Conservation (phyloP, 2,888 invertebrate genomes). For the Nomada ferruginata region DNA sequence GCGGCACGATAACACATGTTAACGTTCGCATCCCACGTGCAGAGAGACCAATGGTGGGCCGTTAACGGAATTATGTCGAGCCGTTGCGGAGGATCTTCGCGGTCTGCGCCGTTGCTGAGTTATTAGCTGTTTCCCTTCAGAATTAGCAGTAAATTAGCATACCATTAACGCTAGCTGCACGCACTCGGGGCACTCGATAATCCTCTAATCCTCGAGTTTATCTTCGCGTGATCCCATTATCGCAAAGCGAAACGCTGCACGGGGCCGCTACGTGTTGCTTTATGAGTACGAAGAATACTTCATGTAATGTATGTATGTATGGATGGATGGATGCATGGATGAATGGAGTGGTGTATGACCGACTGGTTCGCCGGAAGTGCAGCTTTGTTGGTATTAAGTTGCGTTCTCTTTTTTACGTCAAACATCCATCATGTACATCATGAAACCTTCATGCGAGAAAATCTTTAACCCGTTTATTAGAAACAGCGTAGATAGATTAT, state of each 20-base stretch:
- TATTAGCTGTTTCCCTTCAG: constrained; percentile 76
- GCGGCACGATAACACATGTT: constrained; percentile 48
- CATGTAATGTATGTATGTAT: neutral
- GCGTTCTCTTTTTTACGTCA: neutral
- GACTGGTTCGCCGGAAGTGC: neutral
- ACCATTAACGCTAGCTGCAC: constrained; percentile 70
- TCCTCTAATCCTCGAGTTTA: constrained; percentile 70
- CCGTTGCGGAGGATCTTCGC: constrained; percentile 50
- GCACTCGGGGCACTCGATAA: constrained; percentile 72
- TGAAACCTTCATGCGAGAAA: neutral
- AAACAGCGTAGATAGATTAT: no score
- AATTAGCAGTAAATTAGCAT: constrained; percentile 77
- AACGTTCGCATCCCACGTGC: constrained; percentile 37
- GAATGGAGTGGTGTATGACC: no score
- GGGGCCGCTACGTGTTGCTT: constrained; percentile 47
- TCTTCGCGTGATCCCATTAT: constrained; percentile 72
- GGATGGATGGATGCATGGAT: no score
- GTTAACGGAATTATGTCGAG: constrained; percentile 60
- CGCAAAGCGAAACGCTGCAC: constrained; percentile 52
- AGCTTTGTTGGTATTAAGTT: constrained; percentile 2
- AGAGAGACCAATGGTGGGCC: neutral
- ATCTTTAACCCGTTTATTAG: neutral
- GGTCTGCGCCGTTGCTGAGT: constrained; percentile 67
- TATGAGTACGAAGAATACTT: constrained; percentile 29
- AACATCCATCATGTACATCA: constrained; percentile 20